These are phyloP conservation scores for Clunio marinus DNA, from an alignment of 2,888 invertebrate genomes.

Conservation along the genomic window DNA sequence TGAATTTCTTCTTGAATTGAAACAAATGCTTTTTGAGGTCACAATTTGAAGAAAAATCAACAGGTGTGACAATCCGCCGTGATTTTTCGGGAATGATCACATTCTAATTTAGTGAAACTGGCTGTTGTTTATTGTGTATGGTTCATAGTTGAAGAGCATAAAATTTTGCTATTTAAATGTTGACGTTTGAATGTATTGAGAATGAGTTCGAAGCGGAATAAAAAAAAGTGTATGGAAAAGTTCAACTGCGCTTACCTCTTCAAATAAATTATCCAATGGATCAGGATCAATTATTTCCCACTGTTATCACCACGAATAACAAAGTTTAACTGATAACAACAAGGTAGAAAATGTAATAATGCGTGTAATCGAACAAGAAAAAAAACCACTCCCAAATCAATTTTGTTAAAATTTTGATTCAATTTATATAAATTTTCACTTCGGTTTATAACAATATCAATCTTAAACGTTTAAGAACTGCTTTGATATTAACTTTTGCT, in stretches of 20 bases:
- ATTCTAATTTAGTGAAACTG: not conserved
- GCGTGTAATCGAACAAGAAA: not conserved
- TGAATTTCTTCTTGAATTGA: not conserved
- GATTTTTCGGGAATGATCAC: not conserved
- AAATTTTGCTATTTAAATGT: conserved; percentile 9
- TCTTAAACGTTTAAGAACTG: no score
- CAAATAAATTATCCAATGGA: conserved; percentile 19
- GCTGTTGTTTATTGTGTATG: not conserved
- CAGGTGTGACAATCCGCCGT: conserved; percentile 23
- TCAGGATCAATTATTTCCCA: conserved; percentile 7
- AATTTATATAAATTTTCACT: not conserved
- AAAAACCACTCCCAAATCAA: conserved; percentile 15
- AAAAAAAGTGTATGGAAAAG: not conserved
- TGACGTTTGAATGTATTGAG: conserved; percentile 8
- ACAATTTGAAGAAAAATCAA: not conserved
- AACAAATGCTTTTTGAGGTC: no score
- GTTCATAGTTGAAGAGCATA: conserved; percentile 25
- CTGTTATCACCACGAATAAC: conserved; percentile 21
- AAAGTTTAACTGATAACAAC: conserved; percentile 37
- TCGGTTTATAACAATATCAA: no score
- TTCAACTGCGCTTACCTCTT: conserved; percentile 23
- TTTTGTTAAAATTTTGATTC: not conserved
- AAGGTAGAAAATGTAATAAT: conserved; percentile 28
- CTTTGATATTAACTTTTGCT: no score
- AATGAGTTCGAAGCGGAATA: not conserved